Evolutionary conservation across 1,140 invertebrate species (phyloP), one percentile per base, ranked within the genome.

Genomic region (Drosophila pandora): DNA sequence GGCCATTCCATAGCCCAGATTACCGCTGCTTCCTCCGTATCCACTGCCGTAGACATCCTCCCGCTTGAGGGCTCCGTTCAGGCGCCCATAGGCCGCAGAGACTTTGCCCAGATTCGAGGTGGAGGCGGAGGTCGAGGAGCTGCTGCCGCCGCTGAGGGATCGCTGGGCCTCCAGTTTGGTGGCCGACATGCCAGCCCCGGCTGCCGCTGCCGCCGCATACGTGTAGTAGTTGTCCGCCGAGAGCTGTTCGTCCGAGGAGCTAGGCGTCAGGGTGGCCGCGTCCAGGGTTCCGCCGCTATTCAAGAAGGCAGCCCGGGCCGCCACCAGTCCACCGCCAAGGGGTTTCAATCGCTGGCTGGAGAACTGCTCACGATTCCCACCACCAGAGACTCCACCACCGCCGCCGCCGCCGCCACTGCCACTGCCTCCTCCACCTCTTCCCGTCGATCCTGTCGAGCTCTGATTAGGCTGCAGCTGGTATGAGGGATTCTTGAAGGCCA

Each of bases 401-500:
- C 13, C 13, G n/a, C 23, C 22, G 0, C 3, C 47, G 0, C 13
- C 13, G n/a, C 28, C 28, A 13, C 28, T 32, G 49, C 13, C 17
- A 3, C 5, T 3, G 17, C 45, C 10, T 49, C 58, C 21, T 32
- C 12, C 12, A 13, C 22, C 47, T 2, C 28, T 21, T 9, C 13
- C 28, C 7, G 43, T 10, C 8, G 43, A 47, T 22, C 9, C 9
- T 21, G 21, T 22, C 21, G 41, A 17, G n/a, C 39, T 22, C 10
- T 45, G 10, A 25, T 39, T 60, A 5, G 63, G 74, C 28, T 95
- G 95, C 93, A 95, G 94, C 79, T 95, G 95, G 90, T 97, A 97
- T 47, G 97, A 95, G 2, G 96, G 97, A 92, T 97, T 98, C 34
- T 96, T 95, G 78, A 98, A 97, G 30, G 97, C 96, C 49, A 98